Base-by-base conservation (phyloP, 2,797 vertebrate genomes). In the Melanotaenia maccullochi region DNA sequence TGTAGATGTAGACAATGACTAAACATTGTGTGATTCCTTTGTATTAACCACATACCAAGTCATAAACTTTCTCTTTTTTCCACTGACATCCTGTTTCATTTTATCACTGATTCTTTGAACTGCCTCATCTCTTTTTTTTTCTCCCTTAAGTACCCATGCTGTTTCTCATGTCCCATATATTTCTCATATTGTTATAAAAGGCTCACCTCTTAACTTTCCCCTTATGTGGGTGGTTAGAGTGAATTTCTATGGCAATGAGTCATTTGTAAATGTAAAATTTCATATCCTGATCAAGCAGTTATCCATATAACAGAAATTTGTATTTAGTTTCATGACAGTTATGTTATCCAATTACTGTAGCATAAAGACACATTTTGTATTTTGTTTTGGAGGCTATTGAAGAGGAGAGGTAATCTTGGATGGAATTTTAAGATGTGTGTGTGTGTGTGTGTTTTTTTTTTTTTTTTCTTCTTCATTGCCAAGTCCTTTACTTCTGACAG, bases 401-500 rank as follows among this genome's bases (percentile, higher is more conserved):
- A 12, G 28, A 35, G 3, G 16, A 75, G 65, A 58, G 64, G 63
- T 68, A 40, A 67, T 64, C 51, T 58, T 8, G 11, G 60, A 57
- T 42, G 4, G 61, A 24, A 2, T 65, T 63, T 64, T 38, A 32
- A 20, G 6, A 47, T 47, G 16, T 30, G 28, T 30, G 28, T 30
- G 28, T 30, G 28, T 28, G 3, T 28, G 25, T 25, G 25, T 30
- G 75, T 47, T 47, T 40, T 20, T 24, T 16, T 77, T 47, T 47
- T 40, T 20, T 24, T 16, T 64, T 58, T 25, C 35, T 51, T 40
- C 47, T 25, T 58, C 51, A 28, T 8, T 9, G 5, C 36, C 40
- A 33, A 60, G 56, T 32, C 47, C 57, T 59, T 75, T 76, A 68
- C 71, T 66, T 83, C 61, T 64, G 63, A 68, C 75, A 71, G 79